A percentile compares a stretch with the other conserved stretches of the same genome.
Evolutionary conservation across 2,888 invertebrate genomes (phyloP).

Genomic region (Falcaria lacertinaria): DNA sequence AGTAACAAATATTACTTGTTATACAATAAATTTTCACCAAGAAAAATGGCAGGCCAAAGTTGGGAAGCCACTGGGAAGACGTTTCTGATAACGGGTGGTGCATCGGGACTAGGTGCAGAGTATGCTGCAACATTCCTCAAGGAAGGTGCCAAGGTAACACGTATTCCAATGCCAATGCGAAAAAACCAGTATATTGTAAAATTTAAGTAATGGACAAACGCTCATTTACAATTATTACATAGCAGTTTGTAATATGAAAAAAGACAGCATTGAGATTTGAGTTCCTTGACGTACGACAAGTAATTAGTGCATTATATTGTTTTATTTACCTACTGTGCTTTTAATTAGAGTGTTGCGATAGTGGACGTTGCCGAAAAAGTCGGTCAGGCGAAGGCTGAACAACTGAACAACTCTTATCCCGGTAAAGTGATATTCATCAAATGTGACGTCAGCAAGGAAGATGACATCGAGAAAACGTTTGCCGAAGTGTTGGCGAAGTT

Average conservation of each 20-base stretch:
- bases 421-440: constrained; percentile 34
- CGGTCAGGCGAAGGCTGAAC: constrained; percentile 27
- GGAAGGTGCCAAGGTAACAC: constrained; percentile 39
- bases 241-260: no score
- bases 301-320: no score
- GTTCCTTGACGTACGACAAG: no score
- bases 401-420: constrained; percentile 28
- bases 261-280: no score
- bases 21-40: no score
- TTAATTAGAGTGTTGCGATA: constrained; percentile 36
- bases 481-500: constrained; percentile 28
- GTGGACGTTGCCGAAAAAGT: constrained; percentile 36
- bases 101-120: constrained; percentile 42
- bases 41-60: constrained; percentile 15
- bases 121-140: constrained; percentile 36
- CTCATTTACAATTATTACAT: no score
- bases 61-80: constrained; percentile 30
- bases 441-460: constrained; percentile 45
- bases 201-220: no score
- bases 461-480: constrained; percentile 29
- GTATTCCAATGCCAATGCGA: no score
- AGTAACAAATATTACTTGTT: no score
- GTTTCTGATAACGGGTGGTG: constrained; percentile 44
- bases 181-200: no score
- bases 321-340: no score